phyloP scores from a whole-genome alignment of 2,888 invertebrate species.

The Pristionchus japonicus region DNA sequence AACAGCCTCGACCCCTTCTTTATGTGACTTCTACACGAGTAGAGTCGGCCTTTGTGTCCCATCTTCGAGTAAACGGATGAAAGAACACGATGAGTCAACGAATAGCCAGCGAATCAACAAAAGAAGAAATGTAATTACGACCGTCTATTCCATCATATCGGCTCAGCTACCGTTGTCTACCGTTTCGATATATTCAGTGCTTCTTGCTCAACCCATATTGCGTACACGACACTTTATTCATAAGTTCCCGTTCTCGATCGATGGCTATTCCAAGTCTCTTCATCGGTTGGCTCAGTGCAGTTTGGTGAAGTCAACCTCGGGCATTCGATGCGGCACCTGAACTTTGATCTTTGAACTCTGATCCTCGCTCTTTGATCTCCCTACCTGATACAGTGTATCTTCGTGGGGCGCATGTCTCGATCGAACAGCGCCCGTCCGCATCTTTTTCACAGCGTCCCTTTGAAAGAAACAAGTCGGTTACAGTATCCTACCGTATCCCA shows the following conservation, averaged over 20 bases:
- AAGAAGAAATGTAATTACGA: too few species aligned
- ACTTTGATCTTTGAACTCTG: conserved; percentile 17
- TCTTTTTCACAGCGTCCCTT: conserved; percentile 10
- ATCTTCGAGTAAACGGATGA: too few species aligned
- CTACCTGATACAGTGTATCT: conserved; percentile 36
- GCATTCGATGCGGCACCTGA: conserved; percentile 35
- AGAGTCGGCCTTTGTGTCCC: too few species aligned
- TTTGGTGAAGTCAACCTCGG: conserved; percentile 38
- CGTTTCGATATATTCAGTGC: too few species aligned
- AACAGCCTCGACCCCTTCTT: too few species aligned
- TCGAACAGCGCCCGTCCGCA: conserved; percentile 17
- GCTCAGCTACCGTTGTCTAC: too few species aligned
- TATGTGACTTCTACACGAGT: too few species aligned
- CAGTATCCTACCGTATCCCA: background rate
- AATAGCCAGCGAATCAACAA: too few species aligned
- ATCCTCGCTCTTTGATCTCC: conserved; percentile 10
- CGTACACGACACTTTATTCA: conserved; percentile 42
- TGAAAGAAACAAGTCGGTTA: background rate
- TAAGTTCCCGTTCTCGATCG: background rate
- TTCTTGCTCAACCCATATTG: background rate
- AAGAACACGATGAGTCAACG: too few species aligned
- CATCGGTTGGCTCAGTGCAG: conserved; percentile 32
- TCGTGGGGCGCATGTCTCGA: conserved; percentile 16
- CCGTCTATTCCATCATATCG: too few species aligned
- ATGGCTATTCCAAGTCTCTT: background rate